phyloP scores from a whole-genome alignment of 2,888 invertebrate genomes.

The Tryphoninae sp. region DNA sequence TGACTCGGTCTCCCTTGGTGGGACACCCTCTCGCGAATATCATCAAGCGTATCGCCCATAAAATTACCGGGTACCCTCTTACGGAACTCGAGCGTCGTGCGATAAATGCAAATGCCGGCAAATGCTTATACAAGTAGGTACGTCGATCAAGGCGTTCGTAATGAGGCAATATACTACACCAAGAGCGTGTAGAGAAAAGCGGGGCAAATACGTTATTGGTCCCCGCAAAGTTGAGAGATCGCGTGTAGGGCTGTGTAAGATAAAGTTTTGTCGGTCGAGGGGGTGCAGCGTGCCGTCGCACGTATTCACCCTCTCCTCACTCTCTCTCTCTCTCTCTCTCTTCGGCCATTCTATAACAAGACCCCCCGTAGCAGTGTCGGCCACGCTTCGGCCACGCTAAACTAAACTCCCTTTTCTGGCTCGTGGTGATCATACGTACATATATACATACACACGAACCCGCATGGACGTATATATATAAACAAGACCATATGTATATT shows the following conservation, averaged over 20 bases:
- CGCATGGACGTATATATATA: constrained; percentile 11
- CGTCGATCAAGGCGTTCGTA: constrained; percentile 57
- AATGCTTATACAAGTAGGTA: constrained; percentile 39
- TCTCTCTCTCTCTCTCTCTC: constrained; percentile 24
- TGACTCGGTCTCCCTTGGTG: background rate
- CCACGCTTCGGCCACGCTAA: constrained; percentile 72
- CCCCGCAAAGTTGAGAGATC: constrained; percentile 53
- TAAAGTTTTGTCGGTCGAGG: constrained; percentile 60
- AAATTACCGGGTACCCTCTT: constrained; percentile 34
- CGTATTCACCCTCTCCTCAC: constrained; percentile 21
- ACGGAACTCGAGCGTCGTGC: constrained; percentile 44
- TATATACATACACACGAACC: constrained; percentile 18
- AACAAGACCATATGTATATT: background rate
- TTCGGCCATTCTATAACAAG: constrained; percentile 69
- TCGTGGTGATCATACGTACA: constrained; percentile 38
- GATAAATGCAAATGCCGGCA: constrained; percentile 71
- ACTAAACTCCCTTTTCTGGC: constrained; percentile 68
- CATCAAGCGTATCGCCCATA: constrained; percentile 37
- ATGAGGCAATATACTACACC: constrained; percentile 65
- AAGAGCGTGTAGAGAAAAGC: constrained; percentile 60
- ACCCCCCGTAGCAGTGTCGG: constrained; percentile 71
- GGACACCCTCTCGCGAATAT: constrained; percentile 13
- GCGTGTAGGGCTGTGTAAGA: constrained; percentile 29
- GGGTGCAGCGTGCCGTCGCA: constrained; percentile 70
- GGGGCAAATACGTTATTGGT: constrained; percentile 62